Conservation (phyloP, 2,113 vertebrate genomes). For the Corydoras maculifer region DNA sequence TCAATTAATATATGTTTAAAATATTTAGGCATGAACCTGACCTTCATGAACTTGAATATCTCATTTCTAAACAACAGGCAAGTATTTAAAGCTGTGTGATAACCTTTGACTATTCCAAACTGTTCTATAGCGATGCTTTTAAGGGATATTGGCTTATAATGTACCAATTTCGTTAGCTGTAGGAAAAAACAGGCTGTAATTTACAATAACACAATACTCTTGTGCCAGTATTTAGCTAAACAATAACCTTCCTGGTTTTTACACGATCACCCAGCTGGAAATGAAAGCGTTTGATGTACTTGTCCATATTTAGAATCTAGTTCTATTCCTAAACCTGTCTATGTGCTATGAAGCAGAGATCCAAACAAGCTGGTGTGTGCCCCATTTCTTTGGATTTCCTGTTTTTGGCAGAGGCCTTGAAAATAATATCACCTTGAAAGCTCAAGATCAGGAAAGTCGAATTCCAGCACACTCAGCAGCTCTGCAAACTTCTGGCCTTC, state of each 20-base stretch:
- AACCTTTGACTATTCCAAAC: no score
- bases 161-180: neutral
- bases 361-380: constrained; percentile 35
- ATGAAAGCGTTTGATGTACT: constrained; percentile 23
- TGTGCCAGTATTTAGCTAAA: neutral
- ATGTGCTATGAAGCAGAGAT: constrained; percentile 30
- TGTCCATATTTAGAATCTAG: neutral
- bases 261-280: constrained; percentile 18
- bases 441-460: constrained; percentile 34
- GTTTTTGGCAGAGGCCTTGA: constrained; percentile 46
- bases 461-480: constrained; percentile 18
- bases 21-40: no score
- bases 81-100: no score
- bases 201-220: neutral
- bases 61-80: no score
- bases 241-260: constrained; percentile 1
- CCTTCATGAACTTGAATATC: no score
- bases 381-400: constrained; percentile 54
- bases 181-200: constrained; percentile 1
- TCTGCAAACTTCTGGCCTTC: neutral
- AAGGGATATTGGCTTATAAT: neutral
- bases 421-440: constrained; percentile 39
- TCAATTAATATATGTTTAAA: no score
- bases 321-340: constrained; percentile 29
- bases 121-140: no score